These are phyloP conservation scores for Rousettus madagascariensis DNA, from an alignment of 2,797 vertebrate species.

Conservation along the genomic window DNA sequence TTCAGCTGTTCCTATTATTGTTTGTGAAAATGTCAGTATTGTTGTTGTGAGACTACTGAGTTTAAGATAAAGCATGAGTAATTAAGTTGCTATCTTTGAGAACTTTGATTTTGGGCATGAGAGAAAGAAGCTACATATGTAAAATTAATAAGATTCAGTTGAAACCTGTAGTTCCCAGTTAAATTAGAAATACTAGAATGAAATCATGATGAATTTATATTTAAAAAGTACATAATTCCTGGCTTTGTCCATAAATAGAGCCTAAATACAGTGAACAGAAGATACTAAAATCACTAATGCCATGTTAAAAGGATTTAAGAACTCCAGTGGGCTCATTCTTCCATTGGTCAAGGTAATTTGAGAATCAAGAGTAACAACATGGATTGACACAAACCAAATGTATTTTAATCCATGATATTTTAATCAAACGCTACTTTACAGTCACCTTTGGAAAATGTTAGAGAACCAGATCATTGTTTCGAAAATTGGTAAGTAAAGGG, in stretches of 20 bases:
- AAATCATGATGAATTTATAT: slow-evolving; percentile 16
- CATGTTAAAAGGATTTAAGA: not conserved
- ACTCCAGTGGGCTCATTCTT: not conserved
- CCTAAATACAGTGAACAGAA: slow-evolving; percentile 22
- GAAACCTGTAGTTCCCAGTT: not conserved
- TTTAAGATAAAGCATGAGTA: not conserved
- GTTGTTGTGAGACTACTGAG: not conserved
- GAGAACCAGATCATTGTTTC: not conserved
- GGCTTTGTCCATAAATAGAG: not conserved
- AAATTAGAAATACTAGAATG: slow-evolving; percentile 22
- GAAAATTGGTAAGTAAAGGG: not conserved
- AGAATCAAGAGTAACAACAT: not conserved
- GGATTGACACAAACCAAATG: slow-evolving; percentile 1
- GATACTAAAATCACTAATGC: not conserved
- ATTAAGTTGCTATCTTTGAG: not conserved
- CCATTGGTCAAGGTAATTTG: not conserved
- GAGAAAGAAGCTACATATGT: not conserved
- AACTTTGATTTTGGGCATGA: not conserved
- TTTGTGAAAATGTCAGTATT: not conserved
- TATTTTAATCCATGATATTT: not conserved
- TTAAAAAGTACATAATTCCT: slow-evolving; percentile 7
- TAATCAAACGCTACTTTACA: not conserved
- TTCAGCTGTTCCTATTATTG: not conserved
- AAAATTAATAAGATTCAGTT: slow-evolving; percentile 14
- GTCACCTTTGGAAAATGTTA: not conserved